Base-by-base conservation (phyloP, 2,113 vertebrate species). In the Heloderma charlesbogerti region DNA sequence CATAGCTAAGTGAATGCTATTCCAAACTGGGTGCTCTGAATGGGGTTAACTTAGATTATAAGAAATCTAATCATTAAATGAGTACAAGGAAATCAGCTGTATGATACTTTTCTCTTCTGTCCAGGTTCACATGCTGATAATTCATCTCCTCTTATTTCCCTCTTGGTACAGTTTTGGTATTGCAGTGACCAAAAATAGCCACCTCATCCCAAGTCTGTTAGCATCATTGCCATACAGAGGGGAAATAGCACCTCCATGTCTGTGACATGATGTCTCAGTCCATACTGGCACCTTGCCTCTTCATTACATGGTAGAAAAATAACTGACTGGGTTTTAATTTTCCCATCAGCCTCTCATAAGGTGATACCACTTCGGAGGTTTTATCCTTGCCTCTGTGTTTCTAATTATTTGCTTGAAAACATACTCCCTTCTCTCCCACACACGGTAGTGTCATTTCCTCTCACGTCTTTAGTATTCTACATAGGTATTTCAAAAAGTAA, bases 221-320 rank as follows among this genome's bases (percentile, higher is more conserved):
- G 54, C 60, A 91, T 91, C 79, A 83, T 91, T 91, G 75, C 86
- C 71, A 45, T 2, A 1, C 22, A 51, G 69, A 91, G 57, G 57
- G 86, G 57, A 84, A 88, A 84, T 54, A 51, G 45, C 86, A 87
- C 54, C 78, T 83, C 79, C 54, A 29, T 63, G 54, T 66, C 22
- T 51, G 43, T 43, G 45, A 91, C 69, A 88, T 57, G 80, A 77
- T 88, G 86, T 88, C 74, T 91, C 82, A 67, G 71, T 51, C 43
- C 40, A 37, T 15, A 66, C 60, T 90, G 89, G 82, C 40, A 66
- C 66, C 51, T 67, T 90, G 54, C 71, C 89, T 90, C 69, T 60
- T 90, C 60, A 63, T 81, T 80, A 90, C 89, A 51, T 29, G 40
- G 82, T 78, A 85, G 71, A 90, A 77, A 84, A 84, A 85, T 45